Conservation (phyloP, 2,888 invertebrate species). For the Heliconius ethilla region DNA sequence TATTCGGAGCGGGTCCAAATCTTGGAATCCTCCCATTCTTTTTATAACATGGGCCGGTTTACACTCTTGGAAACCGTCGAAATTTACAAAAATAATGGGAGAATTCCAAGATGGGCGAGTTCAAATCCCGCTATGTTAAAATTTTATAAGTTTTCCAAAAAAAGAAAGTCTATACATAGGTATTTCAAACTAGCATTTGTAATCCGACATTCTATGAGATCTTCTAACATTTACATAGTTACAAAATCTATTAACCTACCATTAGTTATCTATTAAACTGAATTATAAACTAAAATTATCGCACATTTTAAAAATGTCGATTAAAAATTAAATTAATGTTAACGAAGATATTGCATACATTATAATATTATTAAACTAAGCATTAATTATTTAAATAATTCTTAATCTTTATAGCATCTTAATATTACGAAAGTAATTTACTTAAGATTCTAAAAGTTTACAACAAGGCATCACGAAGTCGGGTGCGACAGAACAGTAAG, state of each 20-base stretch:
- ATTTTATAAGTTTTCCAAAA: too few species aligned
- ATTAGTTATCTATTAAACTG: too few species aligned
- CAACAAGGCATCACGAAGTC: slow-evolving; percentile 65
- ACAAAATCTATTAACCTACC: not conserved
- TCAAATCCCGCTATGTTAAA: too few species aligned
- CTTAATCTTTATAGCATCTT: not conserved
- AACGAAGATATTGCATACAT: not conserved
- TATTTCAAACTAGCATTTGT: too few species aligned
- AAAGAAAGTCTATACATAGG: too few species aligned
- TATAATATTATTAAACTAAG: not conserved
- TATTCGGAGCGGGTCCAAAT: too few species aligned
- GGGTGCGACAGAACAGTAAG: slow-evolving; percentile 68
- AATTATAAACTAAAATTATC: too few species aligned
- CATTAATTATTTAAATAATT: not conserved
- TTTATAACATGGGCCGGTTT: too few species aligned
- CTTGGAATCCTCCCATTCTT: too few species aligned
- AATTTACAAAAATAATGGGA: too few species aligned
- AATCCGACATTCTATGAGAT: not conserved
- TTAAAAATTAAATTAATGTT: slow-evolving; percentile 1
- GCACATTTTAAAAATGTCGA: not conserved
- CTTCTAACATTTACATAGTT: not conserved
- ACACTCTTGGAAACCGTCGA: too few species aligned
- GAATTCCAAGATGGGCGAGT: too few species aligned
- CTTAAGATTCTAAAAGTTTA: slow-evolving; percentile 49
- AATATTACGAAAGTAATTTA: not conserved